Conservation (phyloP, 2,113 vertebrate genomes). For the Dunckerocampus dactyliophorus region DNA sequence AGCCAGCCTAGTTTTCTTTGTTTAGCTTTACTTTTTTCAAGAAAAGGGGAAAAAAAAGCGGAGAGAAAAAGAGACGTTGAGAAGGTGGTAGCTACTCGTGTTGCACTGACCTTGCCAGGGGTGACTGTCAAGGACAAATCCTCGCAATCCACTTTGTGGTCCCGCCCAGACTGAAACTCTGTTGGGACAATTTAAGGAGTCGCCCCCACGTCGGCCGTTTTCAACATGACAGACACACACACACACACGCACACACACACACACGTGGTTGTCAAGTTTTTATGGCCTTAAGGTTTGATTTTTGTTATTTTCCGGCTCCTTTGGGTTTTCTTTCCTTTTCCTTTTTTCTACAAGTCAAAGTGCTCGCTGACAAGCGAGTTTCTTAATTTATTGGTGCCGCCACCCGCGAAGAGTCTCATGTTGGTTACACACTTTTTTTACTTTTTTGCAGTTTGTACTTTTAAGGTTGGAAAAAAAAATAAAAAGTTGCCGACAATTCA, state of each 20-base stretch:
- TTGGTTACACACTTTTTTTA: constrained; percentile 95
- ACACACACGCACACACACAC: constrained; percentile 61
- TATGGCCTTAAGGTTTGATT: constrained; percentile 83
- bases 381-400: constrained; percentile 99
- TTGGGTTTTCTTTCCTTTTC: constrained; percentile 68
- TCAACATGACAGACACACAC: constrained; percentile 61
- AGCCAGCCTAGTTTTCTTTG: constrained; percentile 65
- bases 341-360: constrained; percentile 85
- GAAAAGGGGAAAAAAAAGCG: constrained; percentile 74
- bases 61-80: constrained; percentile 82
- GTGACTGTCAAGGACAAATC: constrained; percentile 88
- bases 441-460: constrained; percentile 99
- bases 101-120: constrained; percentile 97
- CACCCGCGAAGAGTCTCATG: constrained; percentile 84
- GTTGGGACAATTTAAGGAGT: constrained; percentile 97
- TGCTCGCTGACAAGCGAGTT: constrained; percentile 84
- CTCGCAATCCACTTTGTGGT: constrained; percentile 89
- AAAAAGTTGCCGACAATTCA: constrained; percentile 92
- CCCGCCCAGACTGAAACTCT: constrained; percentile 90
- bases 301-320: constrained; percentile 67
- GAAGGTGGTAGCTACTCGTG: constrained; percentile 92
- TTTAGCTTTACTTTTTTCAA: constrained; percentile 83
- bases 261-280: constrained; percentile 93
- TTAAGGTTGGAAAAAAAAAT: constrained; percentile 88
- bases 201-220: constrained; percentile 86